Conservation (phyloP, 2,888 invertebrate genomes). For the Latrodectus hesperus region DNA sequence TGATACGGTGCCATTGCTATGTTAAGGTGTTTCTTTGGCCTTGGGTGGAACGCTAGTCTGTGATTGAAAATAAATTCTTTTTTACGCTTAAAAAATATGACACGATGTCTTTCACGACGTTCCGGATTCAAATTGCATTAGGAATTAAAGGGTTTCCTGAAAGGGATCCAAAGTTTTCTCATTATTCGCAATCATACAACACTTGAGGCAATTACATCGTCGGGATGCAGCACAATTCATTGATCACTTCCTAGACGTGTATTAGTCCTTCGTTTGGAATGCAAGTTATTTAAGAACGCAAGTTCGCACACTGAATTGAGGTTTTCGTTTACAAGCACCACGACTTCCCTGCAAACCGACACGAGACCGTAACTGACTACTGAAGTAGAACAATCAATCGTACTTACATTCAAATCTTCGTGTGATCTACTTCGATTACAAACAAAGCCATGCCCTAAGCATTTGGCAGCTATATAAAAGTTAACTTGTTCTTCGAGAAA, state of each 20-base stretch:
- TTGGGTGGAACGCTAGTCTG: slow-evolving; percentile 55
- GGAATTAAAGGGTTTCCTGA: background rate
- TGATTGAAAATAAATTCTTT: slow-evolving; percentile 52
- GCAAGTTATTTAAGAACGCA: slow-evolving; percentile 25
- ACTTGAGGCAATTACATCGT: slow-evolving; percentile 37
- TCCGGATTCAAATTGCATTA: slow-evolving; percentile 42
- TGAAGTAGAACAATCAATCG: background rate
- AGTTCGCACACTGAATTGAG: slow-evolving; percentile 40
- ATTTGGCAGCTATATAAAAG: slow-evolving; percentile 60
- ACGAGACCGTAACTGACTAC: background rate
- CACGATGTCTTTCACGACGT: slow-evolving; percentile 58
- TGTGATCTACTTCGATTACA: background rate
- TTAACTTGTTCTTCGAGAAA: slow-evolving; percentile 11
- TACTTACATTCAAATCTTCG: background rate
- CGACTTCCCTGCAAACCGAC: background rate
- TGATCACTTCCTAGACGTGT: slow-evolving; percentile 31
- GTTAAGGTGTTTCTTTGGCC: slow-evolving; percentile 37
- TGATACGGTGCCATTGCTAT: slow-evolving; percentile 20
- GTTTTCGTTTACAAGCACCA: background rate
- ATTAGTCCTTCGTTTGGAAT: slow-evolving; percentile 26
- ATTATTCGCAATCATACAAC: slow-evolving; percentile 51
- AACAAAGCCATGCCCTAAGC: slow-evolving; percentile 22
- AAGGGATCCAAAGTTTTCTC: slow-evolving; percentile 25
- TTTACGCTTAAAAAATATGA: slow-evolving; percentile 31
- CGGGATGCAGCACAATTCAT: slow-evolving; percentile 65